Conservation (phyloP, 2,888 invertebrate species). For the Drosophila mayaguana region DNA sequence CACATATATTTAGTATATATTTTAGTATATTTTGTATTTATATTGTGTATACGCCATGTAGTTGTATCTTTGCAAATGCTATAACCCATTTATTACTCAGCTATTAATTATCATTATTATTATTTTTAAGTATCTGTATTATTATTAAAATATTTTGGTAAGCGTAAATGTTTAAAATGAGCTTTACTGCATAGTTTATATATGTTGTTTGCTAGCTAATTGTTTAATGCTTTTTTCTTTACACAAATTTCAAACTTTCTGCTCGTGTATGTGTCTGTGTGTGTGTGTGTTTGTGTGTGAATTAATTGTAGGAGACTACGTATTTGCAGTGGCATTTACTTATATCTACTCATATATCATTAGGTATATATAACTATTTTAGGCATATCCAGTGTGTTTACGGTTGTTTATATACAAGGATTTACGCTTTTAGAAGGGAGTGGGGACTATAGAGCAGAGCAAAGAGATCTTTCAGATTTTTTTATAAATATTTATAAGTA, state of each 20-base stretch:
- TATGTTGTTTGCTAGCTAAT: constrained; percentile 64
- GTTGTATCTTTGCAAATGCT: constrained; percentile 29
- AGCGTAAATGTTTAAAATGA: constrained; percentile 78
- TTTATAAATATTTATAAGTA: background rate
- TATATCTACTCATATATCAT: constrained; percentile 34
- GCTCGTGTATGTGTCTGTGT: constrained; percentile 18
- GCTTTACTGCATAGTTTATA: constrained; percentile 57
- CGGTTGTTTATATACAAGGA: constrained; percentile 34
- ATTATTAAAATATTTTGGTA: constrained; percentile 67
- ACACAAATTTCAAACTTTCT: constrained; percentile 40
- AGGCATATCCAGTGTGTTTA: constrained; percentile 51
- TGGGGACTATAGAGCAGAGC: constrained; percentile 13
- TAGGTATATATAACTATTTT: constrained; percentile 43
- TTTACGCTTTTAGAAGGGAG: background rate
- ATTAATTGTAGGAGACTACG: constrained; percentile 63
- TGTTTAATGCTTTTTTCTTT: constrained; percentile 37
- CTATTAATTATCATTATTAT: constrained; percentile 26
- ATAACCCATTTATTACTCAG: constrained; percentile 36
- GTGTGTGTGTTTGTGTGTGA: constrained; percentile 19
- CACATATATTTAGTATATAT: constrained; percentile 52
- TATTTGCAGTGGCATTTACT: constrained; percentile 61
- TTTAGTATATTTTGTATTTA: constrained; percentile 28
- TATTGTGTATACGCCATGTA: constrained; percentile 53
- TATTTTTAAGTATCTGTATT: constrained; percentile 10
- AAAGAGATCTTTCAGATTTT: background rate